A percentile compares a stretch with the other conserved stretches of the same genome.
Conservation (phyloP, 2,888 invertebrate species). For the Globia sparganii region DNA sequence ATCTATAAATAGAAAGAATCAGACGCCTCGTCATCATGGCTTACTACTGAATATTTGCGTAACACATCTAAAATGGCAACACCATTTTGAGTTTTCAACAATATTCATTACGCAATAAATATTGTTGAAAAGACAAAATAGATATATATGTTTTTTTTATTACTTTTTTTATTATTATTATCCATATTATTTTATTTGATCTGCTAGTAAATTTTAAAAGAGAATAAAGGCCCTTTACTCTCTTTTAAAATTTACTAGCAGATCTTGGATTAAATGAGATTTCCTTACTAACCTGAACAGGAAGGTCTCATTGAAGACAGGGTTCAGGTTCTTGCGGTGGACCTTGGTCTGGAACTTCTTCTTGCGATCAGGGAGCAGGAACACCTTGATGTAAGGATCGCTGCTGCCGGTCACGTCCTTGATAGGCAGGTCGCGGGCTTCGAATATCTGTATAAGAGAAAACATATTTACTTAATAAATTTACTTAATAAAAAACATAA, state of each 20-base stretch:
- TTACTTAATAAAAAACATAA: too few relatives aligned
- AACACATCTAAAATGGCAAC: not conserved
- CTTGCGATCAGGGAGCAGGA: constrained; percentile 95
- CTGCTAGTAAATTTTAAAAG: too few relatives aligned
- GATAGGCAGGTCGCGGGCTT: constrained; percentile 94
- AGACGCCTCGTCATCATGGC: not conserved
- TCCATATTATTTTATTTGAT: too few relatives aligned
- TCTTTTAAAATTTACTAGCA: not conserved
- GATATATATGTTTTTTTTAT: too few relatives aligned
- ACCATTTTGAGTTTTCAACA: not conserved
- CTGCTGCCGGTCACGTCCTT: constrained; percentile 96
- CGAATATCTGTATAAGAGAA: constrained; percentile 90
- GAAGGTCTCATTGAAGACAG: constrained; percentile 96
- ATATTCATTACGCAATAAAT: not conserved
- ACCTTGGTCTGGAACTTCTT: constrained; percentile 96
- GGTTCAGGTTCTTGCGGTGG: constrained; percentile 94
- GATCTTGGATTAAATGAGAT: not conserved
- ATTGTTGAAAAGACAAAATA: too few relatives aligned
- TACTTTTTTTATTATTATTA: too few relatives aligned
- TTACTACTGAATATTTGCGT: not conserved
- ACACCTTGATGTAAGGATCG: constrained; percentile 96
- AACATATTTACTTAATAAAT: not conserved
- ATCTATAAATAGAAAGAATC: not conserved
- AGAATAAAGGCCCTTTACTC: too few relatives aligned
- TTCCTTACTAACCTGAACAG: constrained; percentile 92